phyloP scores from a whole-genome alignment of 2,797 vertebrate genomes.

The Bradypus variegatus region DNA sequence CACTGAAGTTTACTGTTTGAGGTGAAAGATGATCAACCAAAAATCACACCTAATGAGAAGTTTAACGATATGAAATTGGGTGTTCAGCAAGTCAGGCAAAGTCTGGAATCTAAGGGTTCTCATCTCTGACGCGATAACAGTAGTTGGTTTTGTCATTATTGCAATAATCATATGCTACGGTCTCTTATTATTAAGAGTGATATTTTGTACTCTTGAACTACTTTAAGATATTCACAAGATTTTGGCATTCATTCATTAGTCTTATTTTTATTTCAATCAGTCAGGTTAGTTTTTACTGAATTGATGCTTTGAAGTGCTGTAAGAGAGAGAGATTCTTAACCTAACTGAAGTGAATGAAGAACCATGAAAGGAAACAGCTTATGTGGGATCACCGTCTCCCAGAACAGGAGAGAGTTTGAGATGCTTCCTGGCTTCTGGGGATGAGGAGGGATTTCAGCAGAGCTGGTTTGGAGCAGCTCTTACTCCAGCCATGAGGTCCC shows the following conservation, averaged over 20 bases:
- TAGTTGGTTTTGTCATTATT: background rate
- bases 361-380: no score
- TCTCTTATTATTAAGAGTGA: background rate
- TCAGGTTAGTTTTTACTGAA: background rate
- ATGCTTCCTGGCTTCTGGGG: background rate
- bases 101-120: background rate
- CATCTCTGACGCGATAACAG: background rate
- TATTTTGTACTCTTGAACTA: background rate
- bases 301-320: background rate
- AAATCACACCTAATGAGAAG: background rate
- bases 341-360: background rate
- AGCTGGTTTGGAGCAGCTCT: background rate
- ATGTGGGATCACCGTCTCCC: background rate
- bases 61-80: background rate
- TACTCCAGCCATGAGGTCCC: background rate
- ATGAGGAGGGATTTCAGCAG: background rate
- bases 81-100: background rate
- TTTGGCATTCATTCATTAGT: background rate
- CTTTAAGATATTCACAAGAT: background rate
- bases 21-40: slow-evolving; percentile 8
- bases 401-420: background rate
- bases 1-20: slow-evolving; percentile 42
- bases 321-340: background rate
- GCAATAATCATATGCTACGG: background rate
- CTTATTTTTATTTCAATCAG: background rate